Evolutionary conservation across 2,113 vertebrate species (phyloP).

Genomic region (Formicarius rufipectus): DNA sequence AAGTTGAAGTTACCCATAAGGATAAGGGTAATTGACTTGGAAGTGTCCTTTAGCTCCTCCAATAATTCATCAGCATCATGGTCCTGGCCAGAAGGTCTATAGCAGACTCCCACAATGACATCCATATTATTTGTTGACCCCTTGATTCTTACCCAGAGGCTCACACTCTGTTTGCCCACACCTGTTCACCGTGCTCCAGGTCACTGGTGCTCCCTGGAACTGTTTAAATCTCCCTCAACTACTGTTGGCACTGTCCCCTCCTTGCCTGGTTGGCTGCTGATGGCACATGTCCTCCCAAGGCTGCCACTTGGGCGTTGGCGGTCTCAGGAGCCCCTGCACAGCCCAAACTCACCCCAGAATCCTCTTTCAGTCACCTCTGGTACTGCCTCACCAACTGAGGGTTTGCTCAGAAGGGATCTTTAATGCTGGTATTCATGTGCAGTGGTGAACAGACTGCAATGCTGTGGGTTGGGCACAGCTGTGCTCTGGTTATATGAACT

Average conservation of each 20-base stretch:
- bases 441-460: neutral
- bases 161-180: neutral
- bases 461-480: accelerated
- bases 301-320: neutral
- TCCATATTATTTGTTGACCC: too few relatives aligned
- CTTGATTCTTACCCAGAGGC: too few relatives aligned
- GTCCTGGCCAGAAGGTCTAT: too few relatives aligned
- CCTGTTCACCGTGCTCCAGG: neutral
- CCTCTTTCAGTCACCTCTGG: neutral
- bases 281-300: neutral
- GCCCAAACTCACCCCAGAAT: neutral
- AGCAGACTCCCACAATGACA: too few relatives aligned
- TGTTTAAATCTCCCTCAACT: neutral
- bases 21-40: too few relatives aligned
- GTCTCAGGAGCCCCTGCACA: neutral
- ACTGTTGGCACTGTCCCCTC: neutral
- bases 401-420: neutral
- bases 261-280: neutral
- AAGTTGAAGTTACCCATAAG: too few relatives aligned
- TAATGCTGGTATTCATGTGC: accelerated
- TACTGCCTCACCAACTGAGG: neutral
- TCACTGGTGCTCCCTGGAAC: neutral
- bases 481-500: accelerated
- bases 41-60: too few relatives aligned
- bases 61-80: too few relatives aligned